Percentiles rank a stretch among this genome's conserved stretches.
Conservation (phyloP, 2,797 vertebrate species). For the Cynopterus sphinx region DNA sequence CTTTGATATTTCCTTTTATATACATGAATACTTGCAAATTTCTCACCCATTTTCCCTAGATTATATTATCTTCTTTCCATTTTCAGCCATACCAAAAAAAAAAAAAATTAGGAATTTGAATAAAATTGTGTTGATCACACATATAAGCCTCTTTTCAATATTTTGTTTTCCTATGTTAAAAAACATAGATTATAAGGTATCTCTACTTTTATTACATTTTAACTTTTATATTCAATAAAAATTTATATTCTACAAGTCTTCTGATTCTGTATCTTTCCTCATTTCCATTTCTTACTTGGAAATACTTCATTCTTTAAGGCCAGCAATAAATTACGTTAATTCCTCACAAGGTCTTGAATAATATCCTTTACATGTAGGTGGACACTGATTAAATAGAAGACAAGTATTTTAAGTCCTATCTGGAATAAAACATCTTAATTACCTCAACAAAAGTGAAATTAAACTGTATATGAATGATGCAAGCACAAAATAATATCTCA, state of each 20-base stretch:
- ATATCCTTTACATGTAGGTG: neutral
- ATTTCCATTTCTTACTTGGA: constrained; percentile 37
- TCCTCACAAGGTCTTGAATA: neutral
- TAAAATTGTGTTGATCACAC: neutral
- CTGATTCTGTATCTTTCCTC: neutral
- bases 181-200: neutral
- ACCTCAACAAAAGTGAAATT: neutral
- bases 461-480: neutral
- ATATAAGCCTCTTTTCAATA: neutral
- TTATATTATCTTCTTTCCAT: neutral
- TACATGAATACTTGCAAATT: neutral
- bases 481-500: neutral
- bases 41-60: neutral
- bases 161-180: neutral
- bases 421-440: constrained; percentile 28
- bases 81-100: neutral
- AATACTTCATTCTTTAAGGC: neutral
- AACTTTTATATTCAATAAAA: neutral
- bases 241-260: neutral
- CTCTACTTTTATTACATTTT: neutral
- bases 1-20: neutral
- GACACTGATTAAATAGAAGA: neutral
- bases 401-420: neutral
- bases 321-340: neutral
- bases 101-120: neutral